These are phyloP conservation scores for Alcedo atthis DNA, from an alignment of 2,797 vertebrate genomes.

Conservation along the genomic window DNA sequence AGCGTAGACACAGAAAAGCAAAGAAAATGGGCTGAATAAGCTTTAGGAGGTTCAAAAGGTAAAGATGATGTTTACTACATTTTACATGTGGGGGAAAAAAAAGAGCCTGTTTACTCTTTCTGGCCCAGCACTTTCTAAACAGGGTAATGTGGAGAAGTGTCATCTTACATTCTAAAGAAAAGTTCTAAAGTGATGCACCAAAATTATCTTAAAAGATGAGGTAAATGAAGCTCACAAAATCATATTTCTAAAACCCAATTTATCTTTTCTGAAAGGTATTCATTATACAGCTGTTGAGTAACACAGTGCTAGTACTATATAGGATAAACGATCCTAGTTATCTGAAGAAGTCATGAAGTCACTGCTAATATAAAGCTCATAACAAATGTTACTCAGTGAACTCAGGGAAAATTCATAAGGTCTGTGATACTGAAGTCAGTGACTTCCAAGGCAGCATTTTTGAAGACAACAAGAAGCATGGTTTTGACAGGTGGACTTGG, in stretches of 20 bases:
- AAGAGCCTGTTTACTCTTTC: neutral
- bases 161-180: neutral
- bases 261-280: neutral
- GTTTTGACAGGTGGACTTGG: neutral
- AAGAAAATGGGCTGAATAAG: neutral
- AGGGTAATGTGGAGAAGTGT: neutral
- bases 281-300: neutral
- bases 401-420: neutral
- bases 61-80: neutral
- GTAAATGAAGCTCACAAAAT: neutral
- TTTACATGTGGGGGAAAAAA: neutral
- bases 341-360: neutral
- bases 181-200: neutral
- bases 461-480: neutral
- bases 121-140: neutral
- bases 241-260: neutral
- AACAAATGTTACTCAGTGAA: neutral
- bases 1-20: fast-evolving
- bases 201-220: neutral
- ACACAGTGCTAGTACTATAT: neutral
- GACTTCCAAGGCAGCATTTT: neutral
- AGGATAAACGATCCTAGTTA: neutral
- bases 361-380: neutral
- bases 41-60: neutral
- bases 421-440: neutral